These are phyloP conservation scores for Heliocidaris erythrogramma DNA, from an alignment of 35 echinoderm and acorn worm genomes.

Conservation along the genomic window DNA sequence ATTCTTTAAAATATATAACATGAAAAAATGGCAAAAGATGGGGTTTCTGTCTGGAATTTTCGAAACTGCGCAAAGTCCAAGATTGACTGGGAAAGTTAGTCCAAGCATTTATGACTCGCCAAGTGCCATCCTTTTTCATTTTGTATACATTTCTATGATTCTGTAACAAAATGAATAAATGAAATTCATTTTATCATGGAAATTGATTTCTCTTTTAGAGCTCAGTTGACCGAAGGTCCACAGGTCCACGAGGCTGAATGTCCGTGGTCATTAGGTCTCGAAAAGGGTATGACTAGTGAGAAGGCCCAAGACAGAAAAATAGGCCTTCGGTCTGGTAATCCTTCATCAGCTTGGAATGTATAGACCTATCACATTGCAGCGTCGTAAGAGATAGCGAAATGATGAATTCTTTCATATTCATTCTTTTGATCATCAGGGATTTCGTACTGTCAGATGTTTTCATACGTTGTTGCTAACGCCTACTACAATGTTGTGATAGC, in stretches of 20 bases:
- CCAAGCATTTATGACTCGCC: background rate
- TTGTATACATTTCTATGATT: background rate
- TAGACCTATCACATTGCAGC: no score
- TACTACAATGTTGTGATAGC: slow-evolving; percentile 67
- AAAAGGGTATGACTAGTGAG: no score
- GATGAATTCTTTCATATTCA: background rate
- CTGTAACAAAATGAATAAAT: background rate
- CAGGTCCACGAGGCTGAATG: no score
- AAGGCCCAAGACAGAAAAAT: no score
- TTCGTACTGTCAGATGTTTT: background rate
- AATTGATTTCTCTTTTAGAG: no score
- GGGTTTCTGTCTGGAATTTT: background rate
- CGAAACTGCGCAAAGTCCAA: background rate
- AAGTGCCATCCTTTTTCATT: background rate
- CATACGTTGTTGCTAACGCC: background rate
- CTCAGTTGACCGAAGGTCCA: no score
- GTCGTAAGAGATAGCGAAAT: no score
- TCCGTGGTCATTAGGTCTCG: no score
- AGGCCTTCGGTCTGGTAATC: no score
- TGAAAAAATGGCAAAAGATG: no score
- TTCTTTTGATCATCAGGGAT: background rate
- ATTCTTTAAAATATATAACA: background rate
- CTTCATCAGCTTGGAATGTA: no score
- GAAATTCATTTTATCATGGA: background rate
- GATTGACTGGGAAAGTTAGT: background rate